Percentiles rank a stretch among this genome's conserved stretches.
phyloP scores from a whole-genome alignment of 2,888 invertebrate species.

The Erannis defoliaria region DNA sequence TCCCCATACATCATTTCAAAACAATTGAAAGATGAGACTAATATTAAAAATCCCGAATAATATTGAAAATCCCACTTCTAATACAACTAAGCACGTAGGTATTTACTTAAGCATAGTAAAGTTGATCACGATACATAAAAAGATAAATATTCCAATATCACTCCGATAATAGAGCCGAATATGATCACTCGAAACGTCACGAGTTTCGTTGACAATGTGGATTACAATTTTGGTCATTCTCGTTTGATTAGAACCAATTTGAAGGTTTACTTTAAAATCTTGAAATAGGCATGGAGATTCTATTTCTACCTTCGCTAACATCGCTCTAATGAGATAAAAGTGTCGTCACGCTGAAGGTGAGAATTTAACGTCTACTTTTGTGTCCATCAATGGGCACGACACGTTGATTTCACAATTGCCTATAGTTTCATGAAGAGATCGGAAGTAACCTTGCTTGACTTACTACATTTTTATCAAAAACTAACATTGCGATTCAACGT shows the following conservation, averaged over 20 bases:
- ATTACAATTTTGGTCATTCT: constrained; percentile 52
- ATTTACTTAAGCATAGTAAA: constrained; percentile 28
- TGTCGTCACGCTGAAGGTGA: constrained; percentile 47
- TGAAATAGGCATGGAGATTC: constrained; percentile 49
- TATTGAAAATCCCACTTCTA: constrained; percentile 20
- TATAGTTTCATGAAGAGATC: background rate
- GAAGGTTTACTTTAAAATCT: constrained; percentile 38
- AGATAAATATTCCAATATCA: constrained; percentile 39
- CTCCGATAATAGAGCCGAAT: constrained; percentile 37
- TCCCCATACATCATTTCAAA: background rate
- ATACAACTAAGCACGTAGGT: constrained; percentile 3
- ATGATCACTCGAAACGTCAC: constrained; percentile 47
- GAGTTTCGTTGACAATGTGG: constrained; percentile 40
- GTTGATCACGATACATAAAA: constrained; percentile 33
- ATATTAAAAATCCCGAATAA: no score
- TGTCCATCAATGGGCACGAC: constrained; percentile 25
- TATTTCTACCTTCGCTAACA: constrained; percentile 52
- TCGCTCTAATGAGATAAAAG: constrained; percentile 46
- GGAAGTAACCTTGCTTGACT: background rate
- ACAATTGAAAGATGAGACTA: constrained; percentile 1
- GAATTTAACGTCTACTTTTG: constrained; percentile 34
- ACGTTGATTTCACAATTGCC: background rate
- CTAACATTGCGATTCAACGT: no score
- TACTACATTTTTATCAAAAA: no score
- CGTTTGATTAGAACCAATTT: constrained; percentile 50